Percentiles rank a stretch among this genome's conserved stretches.
These are phyloP conservation scores for Trichechus manatus DNA, from an alignment of 2,113 vertebrate species.

Conservation along the genomic window DNA sequence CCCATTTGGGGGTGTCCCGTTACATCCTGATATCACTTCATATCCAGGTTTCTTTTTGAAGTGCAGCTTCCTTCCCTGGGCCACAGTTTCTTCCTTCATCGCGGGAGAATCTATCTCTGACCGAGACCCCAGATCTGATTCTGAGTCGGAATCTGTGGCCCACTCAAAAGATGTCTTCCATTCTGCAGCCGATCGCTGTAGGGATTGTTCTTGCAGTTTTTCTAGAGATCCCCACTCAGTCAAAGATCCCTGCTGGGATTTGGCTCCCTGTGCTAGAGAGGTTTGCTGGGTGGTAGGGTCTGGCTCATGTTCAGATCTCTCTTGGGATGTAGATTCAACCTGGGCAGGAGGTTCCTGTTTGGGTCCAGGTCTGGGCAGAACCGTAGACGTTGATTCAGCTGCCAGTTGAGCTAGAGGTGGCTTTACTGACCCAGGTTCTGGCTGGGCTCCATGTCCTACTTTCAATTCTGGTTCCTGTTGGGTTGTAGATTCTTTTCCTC, in stretches of 20 bases:
- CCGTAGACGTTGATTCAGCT: not conserved
- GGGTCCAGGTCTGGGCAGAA: not conserved
- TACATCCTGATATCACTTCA: not conserved
- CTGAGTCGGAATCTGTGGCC: slow-evolving; percentile 44
- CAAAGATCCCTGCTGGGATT: not conserved
- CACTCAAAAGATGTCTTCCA: slow-evolving; percentile 52
- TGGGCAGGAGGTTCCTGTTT: not conserved
- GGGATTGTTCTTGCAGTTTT: not conserved
- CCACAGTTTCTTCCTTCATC: rapidly evolving
- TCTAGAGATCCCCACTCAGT: not conserved
- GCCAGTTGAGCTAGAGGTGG: slow-evolving; percentile 8
- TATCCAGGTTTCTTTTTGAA: not conserved
- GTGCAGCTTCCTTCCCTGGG: not conserved
- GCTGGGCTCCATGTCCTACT: not conserved
- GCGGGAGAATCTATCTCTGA: not conserved
- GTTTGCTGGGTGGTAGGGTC: not conserved
- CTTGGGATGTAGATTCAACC: not conserved
- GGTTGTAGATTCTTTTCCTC: not conserved
- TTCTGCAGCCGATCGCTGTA: not conserved
- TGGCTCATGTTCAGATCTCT: not conserved
- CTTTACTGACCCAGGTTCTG: not conserved
- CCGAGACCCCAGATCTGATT: not conserved
- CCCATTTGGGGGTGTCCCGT: not conserved
- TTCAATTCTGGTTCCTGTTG: not conserved
- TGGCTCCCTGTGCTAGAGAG: not conserved